Evolutionary conservation across 2,888 invertebrate genomes (phyloP).

Genomic region (Dendrolimus pini): DNA sequence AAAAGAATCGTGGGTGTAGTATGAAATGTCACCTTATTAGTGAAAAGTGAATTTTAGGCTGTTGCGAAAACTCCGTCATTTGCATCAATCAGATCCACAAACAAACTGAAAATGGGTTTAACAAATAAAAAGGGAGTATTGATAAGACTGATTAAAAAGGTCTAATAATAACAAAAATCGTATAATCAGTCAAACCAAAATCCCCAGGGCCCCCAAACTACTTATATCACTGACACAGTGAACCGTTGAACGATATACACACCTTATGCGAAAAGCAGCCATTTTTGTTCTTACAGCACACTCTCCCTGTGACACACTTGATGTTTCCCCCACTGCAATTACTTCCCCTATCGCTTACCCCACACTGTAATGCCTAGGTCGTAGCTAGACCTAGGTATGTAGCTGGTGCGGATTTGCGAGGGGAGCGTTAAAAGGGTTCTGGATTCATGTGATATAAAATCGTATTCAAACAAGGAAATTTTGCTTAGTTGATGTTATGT

Average conservation of each 20-base stretch:
- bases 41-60: no score
- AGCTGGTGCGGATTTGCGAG: conserved; percentile 52
- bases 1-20: no score
- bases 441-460: conserved; percentile 50
- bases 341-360: conserved; percentile 50
- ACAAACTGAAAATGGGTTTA: no score
- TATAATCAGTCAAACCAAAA: no score
- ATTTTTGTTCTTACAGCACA: conserved; percentile 71
- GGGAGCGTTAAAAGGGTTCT: conserved; percentile 66
- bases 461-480: conserved; percentile 36
- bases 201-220: no score
- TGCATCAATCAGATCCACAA: no score
- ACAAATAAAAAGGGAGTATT: no score
- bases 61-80: no score
- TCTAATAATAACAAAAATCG: no score
- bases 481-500: background rate
- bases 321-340: conserved; percentile 65
- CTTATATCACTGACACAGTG: conserved; percentile 63
- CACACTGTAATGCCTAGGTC: conserved; percentile 51
- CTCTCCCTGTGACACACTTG: conserved; percentile 73
- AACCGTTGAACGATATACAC: conserved; percentile 70
- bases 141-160: no score
- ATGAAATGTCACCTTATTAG: no score
- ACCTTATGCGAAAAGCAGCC: conserved; percentile 57
- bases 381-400: conserved; percentile 49